Evolutionary conservation across 2,888 invertebrate species (phyloP).

Genomic region (Hedya salicella): DNA sequence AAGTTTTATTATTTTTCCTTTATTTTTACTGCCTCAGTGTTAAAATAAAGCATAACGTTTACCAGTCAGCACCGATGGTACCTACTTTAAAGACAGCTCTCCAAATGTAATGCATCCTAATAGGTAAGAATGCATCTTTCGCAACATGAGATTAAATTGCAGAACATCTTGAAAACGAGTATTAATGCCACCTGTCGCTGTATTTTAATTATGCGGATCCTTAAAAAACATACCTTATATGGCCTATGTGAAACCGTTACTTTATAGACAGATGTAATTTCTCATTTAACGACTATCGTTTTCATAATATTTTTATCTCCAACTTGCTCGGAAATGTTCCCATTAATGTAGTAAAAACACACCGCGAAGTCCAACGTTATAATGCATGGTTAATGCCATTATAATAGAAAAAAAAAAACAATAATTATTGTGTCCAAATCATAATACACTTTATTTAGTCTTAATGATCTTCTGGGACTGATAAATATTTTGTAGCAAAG

Average conservation of each 20-base stretch:
- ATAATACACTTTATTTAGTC: too few relatives aligned
- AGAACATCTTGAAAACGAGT: slow-evolving; percentile 42
- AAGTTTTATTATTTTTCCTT: slow-evolving; percentile 9
- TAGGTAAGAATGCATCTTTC: slow-evolving; percentile 29
- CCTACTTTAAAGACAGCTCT: slow-evolving; percentile 10
- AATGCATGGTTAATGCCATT: too few relatives aligned
- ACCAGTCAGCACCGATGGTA: slow-evolving; percentile 3
- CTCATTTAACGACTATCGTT: neutral
- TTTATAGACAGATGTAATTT: slow-evolving; percentile 5
- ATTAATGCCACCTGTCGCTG: slow-evolving; percentile 46
- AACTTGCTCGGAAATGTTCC: too few relatives aligned
- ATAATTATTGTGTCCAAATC: too few relatives aligned
- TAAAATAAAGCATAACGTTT: slow-evolving; percentile 19
- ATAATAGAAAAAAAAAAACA: too few relatives aligned
- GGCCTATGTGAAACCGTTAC: slow-evolving; percentile 15
- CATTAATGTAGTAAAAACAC: too few relatives aligned
- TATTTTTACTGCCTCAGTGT: too few relatives aligned
- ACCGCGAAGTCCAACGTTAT: too few relatives aligned
- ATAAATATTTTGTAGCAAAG: too few relatives aligned
- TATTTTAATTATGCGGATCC: slow-evolving; percentile 12
- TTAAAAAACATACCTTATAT: slow-evolving; percentile 11
- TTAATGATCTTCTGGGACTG: too few relatives aligned
- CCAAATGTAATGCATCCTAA: slow-evolving; percentile 14
- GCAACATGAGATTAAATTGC: slow-evolving; percentile 24
- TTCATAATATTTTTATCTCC: too few relatives aligned